Percentiles rank a stretch among this genome's conserved stretches.
phyloP scores from a whole-genome alignment of 1,140 invertebrate genomes.

The Tetramorium simillimum region DNA sequence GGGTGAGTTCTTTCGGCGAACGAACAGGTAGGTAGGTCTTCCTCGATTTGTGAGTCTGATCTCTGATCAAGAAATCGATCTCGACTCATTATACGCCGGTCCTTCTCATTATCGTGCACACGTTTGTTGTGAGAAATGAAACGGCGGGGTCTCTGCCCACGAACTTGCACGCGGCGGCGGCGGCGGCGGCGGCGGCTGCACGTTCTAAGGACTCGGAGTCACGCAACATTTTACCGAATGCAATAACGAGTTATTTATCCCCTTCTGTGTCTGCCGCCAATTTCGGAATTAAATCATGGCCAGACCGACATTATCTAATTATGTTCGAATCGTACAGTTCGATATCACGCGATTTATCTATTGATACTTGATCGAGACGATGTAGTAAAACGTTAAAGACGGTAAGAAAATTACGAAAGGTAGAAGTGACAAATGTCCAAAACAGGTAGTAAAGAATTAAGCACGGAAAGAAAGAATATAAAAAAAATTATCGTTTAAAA shows the following conservation, averaged over 20 bases:
- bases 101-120: slow-evolving; percentile 69
- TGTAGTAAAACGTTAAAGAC: background rate
- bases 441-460: background rate
- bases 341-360: slow-evolving; percentile 26
- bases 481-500: background rate
- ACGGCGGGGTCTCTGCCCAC: slow-evolving; percentile 41
- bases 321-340: background rate
- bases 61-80: slow-evolving; percentile 67
- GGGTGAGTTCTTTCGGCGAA: slow-evolving; percentile 61
- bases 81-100: slow-evolving; percentile 69
- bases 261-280: background rate
- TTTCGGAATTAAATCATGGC: slow-evolving; percentile 42
- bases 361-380: background rate
- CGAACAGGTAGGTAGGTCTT: slow-evolving; percentile 65
- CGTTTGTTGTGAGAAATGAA: slow-evolving; percentile 66
- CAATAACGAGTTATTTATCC: slow-evolving; percentile 24
- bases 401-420: background rate
- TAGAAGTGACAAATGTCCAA: background rate
- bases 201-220: slow-evolving; percentile 52
- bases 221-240: slow-evolving; percentile 54
- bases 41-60: slow-evolving; percentile 71
- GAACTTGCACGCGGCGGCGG: slow-evolving; percentile 53
- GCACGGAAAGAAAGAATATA: background rate
- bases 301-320: slow-evolving; percentile 38
- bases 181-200: slow-evolving; percentile 29